Evolutionary conservation across 2,888 invertebrate species (phyloP).

Genomic region (Drosophila neotestacea): DNA sequence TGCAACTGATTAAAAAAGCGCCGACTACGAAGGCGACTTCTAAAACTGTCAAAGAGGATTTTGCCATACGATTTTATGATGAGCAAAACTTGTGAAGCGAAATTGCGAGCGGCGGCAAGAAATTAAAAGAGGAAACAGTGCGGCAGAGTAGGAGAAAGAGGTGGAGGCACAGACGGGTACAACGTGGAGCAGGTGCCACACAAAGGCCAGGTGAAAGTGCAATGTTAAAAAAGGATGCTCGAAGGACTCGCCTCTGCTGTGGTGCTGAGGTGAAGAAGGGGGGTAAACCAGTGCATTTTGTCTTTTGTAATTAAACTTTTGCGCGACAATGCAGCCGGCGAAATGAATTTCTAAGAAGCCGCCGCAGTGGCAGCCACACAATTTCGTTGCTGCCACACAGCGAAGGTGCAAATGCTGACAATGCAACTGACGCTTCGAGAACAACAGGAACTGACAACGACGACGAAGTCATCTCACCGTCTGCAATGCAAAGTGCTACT

Average conservation of each 20-base stretch:
- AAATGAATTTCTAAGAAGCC: conserved; percentile 58
- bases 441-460: conserved; percentile 29
- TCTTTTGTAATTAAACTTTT: conserved; percentile 79
- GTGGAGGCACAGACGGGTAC: background rate
- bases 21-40: conserved; percentile 36
- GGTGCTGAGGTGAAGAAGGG: background rate
- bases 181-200: background rate
- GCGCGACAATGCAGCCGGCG: conserved; percentile 58
- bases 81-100: conserved; percentile 74
- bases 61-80: conserved; percentile 66
- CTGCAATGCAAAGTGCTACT: conserved; percentile 65
- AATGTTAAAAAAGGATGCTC: conserved; percentile 14
- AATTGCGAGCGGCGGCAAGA: conserved; percentile 57
- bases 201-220: conserved; percentile 61
- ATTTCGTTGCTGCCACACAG: conserved; percentile 3
- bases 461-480: conserved; percentile 21
- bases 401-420: conserved; percentile 61
- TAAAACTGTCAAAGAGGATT: conserved; percentile 72
- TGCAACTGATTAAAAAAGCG: conserved; percentile 74
- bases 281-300: conserved; percentile 59
- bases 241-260: conserved; percentile 3
- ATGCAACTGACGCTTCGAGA: conserved; percentile 51
- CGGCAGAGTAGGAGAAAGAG: background rate
- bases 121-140: conserved; percentile 54
- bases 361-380: conserved; percentile 11